Evolutionary conservation across 2,797 vertebrate genomes (phyloP), one percentile per base, ranked within the genome.

Genomic region (Sus cebifrons): DNA sequence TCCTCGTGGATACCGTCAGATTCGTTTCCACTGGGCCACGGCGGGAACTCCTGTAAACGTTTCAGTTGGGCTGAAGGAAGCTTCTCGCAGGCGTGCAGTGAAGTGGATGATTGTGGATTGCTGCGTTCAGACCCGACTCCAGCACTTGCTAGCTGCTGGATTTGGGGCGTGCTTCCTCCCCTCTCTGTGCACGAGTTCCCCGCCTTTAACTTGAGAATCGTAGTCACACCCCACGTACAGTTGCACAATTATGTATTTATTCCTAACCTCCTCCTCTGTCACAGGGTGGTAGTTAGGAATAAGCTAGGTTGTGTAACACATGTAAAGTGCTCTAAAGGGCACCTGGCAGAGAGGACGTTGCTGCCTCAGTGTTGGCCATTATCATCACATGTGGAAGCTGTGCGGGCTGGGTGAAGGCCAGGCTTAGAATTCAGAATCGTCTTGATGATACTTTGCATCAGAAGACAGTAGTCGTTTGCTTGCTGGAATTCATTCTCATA

Each of bases 371-470:
- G 5, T 88, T 75, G 81, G 20, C 29, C 27, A 11, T 87, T 67
- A 58, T 44, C 68, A n/a, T 40, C 14, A 64, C 58, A 84, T 40
- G 52, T 58, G 71, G 52, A 95, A 62, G 27, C 6, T 56, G 13
- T 14, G 32, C 7, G 78, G 60, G 20, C 40, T 71, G n/a, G 27
- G 23, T 77, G 29, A 32, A 95, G 73, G 65, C 74, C 5, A 83
- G 29, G 14, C 71, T 60, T 70, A 83, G 36, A 91, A 92, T 89
- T 64, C 56, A 84, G 78, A 52, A 16, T 65, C 27, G 27, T 88
- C 64, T 70, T 86, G 58, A 88, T 71, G 83, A 56, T 60, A 60
- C 23, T 92, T 86, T 94, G 85, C 79, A 52, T 86, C 29, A n/a
- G 16, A 36, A 94, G 82, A 95, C 21, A 82, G 25, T 36, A 64